phyloP scores from a whole-genome alignment of 1,140 invertebrate species.

The Aricia agestis region DNA sequence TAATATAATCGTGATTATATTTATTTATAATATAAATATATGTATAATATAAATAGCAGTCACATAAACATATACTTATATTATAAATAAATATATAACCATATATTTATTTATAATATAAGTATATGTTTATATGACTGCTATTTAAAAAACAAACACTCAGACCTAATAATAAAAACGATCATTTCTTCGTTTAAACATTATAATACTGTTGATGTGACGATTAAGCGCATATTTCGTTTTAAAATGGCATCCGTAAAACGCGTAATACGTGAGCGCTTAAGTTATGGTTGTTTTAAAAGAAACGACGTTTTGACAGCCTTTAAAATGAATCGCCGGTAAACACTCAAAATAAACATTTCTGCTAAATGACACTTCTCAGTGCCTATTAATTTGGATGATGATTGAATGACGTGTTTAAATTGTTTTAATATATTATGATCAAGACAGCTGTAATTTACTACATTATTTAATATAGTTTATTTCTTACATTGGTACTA shows the following conservation, averaged over 20 bases:
- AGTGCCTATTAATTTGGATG: background rate
- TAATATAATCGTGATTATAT: no score
- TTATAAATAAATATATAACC: no score
- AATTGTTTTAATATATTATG: background rate
- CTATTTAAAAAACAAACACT: no score
- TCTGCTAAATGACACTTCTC: background rate
- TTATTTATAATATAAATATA: no score
- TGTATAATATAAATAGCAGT: no score
- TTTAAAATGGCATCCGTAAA: background rate
- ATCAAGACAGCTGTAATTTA: background rate
- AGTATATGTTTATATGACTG: no score
- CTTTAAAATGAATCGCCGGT: background rate
- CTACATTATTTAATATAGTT: background rate
- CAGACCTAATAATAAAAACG: no score
- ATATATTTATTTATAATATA: no score
- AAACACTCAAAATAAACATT: background rate
- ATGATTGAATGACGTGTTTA: background rate
- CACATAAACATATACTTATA: no score
- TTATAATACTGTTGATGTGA: background rate
- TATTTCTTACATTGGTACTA: background rate
- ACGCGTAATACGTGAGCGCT: background rate
- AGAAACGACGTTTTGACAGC: background rate
- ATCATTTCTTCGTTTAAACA: no score
- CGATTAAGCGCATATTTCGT: background rate
- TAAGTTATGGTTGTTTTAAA: constrained; percentile 3